Evolutionary conservation across 1,140 invertebrate species (phyloP), one percentile per base, ranked within the genome.

Genomic region (Rhopalosiphum maidis): DNA sequence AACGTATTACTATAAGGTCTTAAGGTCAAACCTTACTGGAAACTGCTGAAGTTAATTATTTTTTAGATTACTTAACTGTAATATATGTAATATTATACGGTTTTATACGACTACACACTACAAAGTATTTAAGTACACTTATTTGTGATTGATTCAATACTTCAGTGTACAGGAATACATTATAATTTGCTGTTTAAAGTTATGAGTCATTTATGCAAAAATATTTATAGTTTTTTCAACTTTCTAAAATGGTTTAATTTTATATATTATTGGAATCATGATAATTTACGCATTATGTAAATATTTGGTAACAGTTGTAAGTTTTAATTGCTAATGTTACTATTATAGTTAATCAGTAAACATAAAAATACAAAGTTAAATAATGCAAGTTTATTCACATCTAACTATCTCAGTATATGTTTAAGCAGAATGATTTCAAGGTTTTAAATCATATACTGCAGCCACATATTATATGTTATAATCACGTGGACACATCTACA

Each of bases 31-130:
- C 43, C 25, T 43, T 87, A 87, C 85, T 87, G 85, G 41, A 87
- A 87, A 46, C 41, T 30, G 18, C 41, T n/a, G 41, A 87, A 23
- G 15, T 87, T 87, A 46, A 87, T 87, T 87, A 87, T 46, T 18
- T 87, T 87, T 87, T 46, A 30, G 85, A 87, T 46, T 87, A 87
- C 85, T 48, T 87, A 87, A 87, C 83, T 43, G 43, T 87, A n/a
- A n/a, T 43, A 48, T 22, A 37, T 83, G 23, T 15, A 87, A 77
- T 43, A 46, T 86, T 43, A 87, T 25, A 85, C 82, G 37, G 7
- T 83, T 23, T 35, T 23, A 41, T 85, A 43, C 8, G 23, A 23
- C 35, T 85, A 43, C 41, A 43, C 43, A 41, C 22, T 43, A 41
- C 25, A 25, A 41, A 41, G 83, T 41, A 25, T 43, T 43, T 43